phyloP scores from a whole-genome alignment of 2,113 vertebrate species.

The Pachypanchax playfairii region DNA sequence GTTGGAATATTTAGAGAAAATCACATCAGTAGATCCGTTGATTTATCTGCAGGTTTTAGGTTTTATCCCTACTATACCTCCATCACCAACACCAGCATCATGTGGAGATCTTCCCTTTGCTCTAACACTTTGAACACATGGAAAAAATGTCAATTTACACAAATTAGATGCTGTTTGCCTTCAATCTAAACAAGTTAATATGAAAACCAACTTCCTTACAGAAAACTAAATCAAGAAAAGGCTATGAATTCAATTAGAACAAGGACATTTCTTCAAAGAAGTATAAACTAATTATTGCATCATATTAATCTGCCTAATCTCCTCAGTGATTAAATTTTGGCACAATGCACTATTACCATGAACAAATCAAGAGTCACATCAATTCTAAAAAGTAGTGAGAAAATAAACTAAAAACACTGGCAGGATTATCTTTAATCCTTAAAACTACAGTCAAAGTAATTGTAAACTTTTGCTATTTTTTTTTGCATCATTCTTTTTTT shows the following conservation, averaged over 20 bases:
- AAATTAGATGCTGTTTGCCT: not conserved
- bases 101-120: not conserved
- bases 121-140: not conserved
- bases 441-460: conserved; percentile 3
- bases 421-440: not conserved
- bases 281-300: conserved; percentile 22
- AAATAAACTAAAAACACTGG: not conserved
- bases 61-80: not conserved
- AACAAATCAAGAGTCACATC: not conserved
- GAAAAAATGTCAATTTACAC: conserved; percentile 11
- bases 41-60: conserved; percentile 25
- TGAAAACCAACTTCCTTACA: conserved; percentile 21
- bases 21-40: conserved; percentile 19
- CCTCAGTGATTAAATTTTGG: conserved; percentile 31
- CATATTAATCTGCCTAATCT: conserved; percentile 17
- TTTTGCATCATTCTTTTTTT: no score
- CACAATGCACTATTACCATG: conserved; percentile 19
- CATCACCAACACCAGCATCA: not conserved
- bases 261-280: conserved; percentile 2
- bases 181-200: not conserved
- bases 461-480: no score
- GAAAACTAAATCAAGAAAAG: conserved; percentile 8
- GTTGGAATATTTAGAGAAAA: conserved; percentile 9
- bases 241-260: conserved; percentile 24
- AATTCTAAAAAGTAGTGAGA: not conserved